Evolutionary conservation across 2,797 vertebrate species (phyloP).

Genomic region (Emys orbicularis): DNA sequence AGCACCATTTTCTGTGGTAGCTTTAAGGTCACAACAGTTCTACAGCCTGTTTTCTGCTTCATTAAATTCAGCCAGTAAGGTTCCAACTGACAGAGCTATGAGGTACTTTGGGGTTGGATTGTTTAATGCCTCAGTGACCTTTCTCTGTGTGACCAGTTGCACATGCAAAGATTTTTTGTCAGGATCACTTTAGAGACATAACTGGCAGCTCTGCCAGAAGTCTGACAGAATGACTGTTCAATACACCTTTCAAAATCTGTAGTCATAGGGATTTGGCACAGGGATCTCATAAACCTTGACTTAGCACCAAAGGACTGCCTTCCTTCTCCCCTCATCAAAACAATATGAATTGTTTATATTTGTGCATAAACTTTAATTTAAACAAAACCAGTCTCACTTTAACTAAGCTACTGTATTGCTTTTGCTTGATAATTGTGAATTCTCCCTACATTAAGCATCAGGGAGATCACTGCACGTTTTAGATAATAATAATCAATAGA

Average conservation of each 20-base stretch:
- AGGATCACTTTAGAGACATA: not conserved
- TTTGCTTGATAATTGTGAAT: not conserved
- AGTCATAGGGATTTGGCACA: not conserved
- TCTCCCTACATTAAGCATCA: not conserved
- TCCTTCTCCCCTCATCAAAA: conserved; percentile 4
- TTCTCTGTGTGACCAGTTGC: not conserved
- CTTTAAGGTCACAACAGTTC: not conserved
- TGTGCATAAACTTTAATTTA: not conserved
- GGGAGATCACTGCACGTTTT: not conserved
- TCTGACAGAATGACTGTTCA: not conserved
- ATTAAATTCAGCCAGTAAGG: not conserved
- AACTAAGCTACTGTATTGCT: not conserved
- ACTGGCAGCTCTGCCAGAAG: conserved; percentile 32
- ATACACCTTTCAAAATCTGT: conserved; percentile 19
- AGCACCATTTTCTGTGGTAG: not conserved
- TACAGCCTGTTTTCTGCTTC: not conserved
- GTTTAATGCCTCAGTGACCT: conserved; percentile 5
- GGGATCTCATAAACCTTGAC: conserved; percentile 4
- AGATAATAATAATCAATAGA: not conserved
- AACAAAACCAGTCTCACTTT: not conserved
- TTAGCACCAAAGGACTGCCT: not conserved
- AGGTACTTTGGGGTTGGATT: not conserved
- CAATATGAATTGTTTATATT: not conserved
- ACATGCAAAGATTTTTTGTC: not conserved
- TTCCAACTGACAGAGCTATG: not conserved